Evolutionary conservation across 30 jellyfish, hydroid and myxozoan genomes (phyloP).

Genomic region (Catostylus mosaicus): DNA sequence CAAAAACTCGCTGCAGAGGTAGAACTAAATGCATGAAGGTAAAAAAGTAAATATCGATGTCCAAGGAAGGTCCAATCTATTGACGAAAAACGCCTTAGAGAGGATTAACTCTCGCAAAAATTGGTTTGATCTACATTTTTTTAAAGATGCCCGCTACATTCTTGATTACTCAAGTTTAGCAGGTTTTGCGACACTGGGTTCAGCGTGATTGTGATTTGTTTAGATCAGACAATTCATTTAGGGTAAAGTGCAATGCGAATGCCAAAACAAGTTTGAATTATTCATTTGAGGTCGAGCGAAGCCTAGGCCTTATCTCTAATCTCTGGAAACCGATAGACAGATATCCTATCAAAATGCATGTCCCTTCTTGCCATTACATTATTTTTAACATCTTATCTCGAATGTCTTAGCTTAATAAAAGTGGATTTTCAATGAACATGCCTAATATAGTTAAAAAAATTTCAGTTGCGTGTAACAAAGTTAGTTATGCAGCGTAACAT

Average conservation of each 20-base stretch:
- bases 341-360: background rate
- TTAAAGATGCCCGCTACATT: too few relatives aligned
- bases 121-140: too few relatives aligned
- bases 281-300: background rate
- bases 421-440: background rate
- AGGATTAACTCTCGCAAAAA: too few relatives aligned
- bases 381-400: background rate
- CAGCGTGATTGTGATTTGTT: background rate
- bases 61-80: too few relatives aligned
- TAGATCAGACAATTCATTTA: constrained; percentile 1
- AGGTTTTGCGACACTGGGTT: too few relatives aligned
- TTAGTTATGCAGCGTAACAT: background rate
- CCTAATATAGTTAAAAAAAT: background rate
- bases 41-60: too few relatives aligned
- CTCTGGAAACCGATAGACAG: background rate
- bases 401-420: background rate
- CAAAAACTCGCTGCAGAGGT: too few relatives aligned
- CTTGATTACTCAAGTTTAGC: too few relatives aligned
- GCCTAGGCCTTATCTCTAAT: background rate
- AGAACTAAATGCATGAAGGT: too few relatives aligned
- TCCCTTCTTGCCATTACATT: background rate
- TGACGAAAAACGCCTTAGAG: too few relatives aligned
- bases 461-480: background rate
- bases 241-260: background rate
- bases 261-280: background rate